phyloP scores from a whole-genome alignment of 2,113 vertebrate species.

The Rhineura floridana region DNA sequence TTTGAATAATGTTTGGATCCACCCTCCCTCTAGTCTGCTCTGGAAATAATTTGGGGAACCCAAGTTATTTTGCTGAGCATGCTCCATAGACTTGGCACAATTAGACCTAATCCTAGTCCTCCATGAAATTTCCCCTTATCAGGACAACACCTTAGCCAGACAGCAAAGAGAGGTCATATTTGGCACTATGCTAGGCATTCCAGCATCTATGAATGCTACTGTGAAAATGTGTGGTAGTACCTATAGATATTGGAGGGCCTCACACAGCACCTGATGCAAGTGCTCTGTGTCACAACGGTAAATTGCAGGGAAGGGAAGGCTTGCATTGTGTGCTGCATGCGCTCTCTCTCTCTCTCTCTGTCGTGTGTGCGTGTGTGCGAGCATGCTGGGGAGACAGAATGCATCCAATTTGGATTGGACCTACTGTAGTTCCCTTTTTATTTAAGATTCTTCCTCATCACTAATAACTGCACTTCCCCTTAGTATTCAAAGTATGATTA shows the following conservation, averaged over 20 bases:
- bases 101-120: neutral
- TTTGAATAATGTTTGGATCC: slow-evolving; percentile 57
- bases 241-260: neutral
- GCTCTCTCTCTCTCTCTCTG: too few species aligned
- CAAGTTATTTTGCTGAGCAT: neutral
- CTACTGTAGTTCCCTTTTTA: neutral
- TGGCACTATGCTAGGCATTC: neutral
- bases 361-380: neutral
- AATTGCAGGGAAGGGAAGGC: too few species aligned
- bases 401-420: neutral
- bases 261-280: neutral
- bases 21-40: too few species aligned
- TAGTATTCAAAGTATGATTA: neutral
- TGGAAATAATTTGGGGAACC: neutral
- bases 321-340: neutral
- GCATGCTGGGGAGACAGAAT: neutral
- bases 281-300: neutral
- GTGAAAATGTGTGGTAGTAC: too few species aligned
- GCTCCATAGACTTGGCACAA: neutral
- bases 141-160: too few species aligned
- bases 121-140: too few species aligned
- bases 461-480: neutral
- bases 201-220: neutral
- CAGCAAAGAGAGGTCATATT: neutral
- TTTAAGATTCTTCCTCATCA: neutral